Base-by-base conservation (phyloP, 64 coral and sea anemone species). In the Stichodactyla mertensii region DNA sequence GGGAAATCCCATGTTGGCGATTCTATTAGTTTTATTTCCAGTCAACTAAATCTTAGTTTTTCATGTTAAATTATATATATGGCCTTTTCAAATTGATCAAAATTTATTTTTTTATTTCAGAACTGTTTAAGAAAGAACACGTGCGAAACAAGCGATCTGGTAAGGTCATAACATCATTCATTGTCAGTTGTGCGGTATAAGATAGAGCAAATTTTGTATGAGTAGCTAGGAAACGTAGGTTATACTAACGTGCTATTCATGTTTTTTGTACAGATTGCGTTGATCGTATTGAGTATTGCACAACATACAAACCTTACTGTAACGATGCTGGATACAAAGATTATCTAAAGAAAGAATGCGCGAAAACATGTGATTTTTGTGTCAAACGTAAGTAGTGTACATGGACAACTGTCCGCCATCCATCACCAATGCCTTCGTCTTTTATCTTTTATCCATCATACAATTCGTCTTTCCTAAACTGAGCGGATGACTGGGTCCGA, bases 331-430 rank as follows among this genome's bases (percentile, higher is more conserved):
- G 5, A 11, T 91, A 87, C 53, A 28, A 16, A 77, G 85, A 83
- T 13, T 91, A 26, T 24, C 26, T 91, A 5, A 71, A 57, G 16
- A 16, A 74, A 10, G 31, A 83, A 5, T 91, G 90, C 85, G 87
- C 87, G 53, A 87, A 91, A 55, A 91, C 85, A 13, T 91, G 90
- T 81, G 53, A 69, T 58, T 56, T 82, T 22, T 91, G 90, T 56
- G 20, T 13, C 7, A 81, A 87, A 83, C 77, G 90, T 91, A 83
- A 82, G 55, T 88, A 74, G 36, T 45, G 36, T 45, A 45, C 36
- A 45, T 45, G 36, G 36, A 45, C 36, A 45, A 4, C 36, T 45
- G 36, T 45, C 36, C 36, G 1, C 36, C 36, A 45, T 45, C 36
- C 36, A 45, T 2, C 36, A 45, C 36, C 36, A 45, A 45, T 45